Conservation (phyloP, 2,888 invertebrate genomes). For the Phragmatobia fuliginosa region DNA sequence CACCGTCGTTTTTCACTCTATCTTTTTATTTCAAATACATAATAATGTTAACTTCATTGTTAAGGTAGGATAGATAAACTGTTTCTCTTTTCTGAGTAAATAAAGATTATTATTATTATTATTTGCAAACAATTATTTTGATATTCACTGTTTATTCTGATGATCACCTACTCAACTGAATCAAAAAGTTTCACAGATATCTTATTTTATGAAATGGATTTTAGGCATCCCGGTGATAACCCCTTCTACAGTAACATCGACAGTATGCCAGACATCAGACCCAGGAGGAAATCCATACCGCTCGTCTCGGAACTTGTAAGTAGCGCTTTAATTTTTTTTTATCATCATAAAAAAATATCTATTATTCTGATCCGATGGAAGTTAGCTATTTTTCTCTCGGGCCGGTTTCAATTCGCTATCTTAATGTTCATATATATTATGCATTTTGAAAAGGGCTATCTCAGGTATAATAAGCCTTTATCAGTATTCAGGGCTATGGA, state of each 20-base stretch:
- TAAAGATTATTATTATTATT: too few species aligned
- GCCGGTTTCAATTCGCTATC: slow-evolving; percentile 77
- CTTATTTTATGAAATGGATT: slow-evolving; percentile 24
- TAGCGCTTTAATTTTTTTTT: slow-evolving; percentile 63
- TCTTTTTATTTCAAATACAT: too few species aligned
- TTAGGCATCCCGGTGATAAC: slow-evolving; percentile 96
- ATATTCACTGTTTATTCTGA: not conserved
- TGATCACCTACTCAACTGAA: not conserved
- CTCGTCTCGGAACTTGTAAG: slow-evolving; percentile 99
- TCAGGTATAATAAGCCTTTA: slow-evolving; percentile 43
- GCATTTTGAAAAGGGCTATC: slow-evolving; percentile 41
- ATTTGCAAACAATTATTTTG: not conserved
- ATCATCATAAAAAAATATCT: slow-evolving; percentile 37
- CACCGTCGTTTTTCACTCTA: too few species aligned
- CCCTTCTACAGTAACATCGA: slow-evolving; percentile 99
- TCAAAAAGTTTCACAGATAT: not conserved
- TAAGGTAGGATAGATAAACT: too few species aligned
- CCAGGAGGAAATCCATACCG: slow-evolving; percentile 98
- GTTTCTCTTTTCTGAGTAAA: too few species aligned
- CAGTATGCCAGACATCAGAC: slow-evolving; percentile 99
- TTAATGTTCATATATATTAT: slow-evolving; percentile 47
- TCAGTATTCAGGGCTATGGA: slow-evolving; percentile 45
- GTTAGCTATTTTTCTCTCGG: slow-evolving; percentile 70
- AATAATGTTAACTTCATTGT: too few species aligned
- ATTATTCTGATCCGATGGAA: slow-evolving; percentile 70